phyloP scores from a whole-genome alignment of 2,888 invertebrate genomes.

The Heliconius hortense region DNA sequence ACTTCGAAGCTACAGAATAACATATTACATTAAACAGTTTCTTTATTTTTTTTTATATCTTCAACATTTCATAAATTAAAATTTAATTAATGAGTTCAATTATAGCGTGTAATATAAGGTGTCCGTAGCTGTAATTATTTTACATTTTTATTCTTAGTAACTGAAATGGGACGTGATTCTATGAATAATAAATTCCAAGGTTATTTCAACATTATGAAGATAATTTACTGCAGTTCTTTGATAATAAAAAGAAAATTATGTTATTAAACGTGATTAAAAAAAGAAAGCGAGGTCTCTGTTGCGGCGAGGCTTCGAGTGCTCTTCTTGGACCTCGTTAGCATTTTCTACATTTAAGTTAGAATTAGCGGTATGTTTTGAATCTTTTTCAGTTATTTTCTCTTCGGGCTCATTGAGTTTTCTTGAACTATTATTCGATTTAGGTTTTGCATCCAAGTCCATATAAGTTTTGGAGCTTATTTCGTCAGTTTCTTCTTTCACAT shows the following conservation, averaged over 20 bases:
- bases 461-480: slow-evolving; percentile 47
- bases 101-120: neutral
- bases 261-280: slow-evolving; percentile 22
- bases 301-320: slow-evolving; percentile 13
- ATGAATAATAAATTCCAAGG: slow-evolving; percentile 8
- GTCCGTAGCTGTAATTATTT: slow-evolving; percentile 2
- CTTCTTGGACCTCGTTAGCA: slow-evolving; percentile 18
- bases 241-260: slow-evolving; percentile 21
- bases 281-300: slow-evolving; percentile 27
- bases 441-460: slow-evolving; percentile 49
- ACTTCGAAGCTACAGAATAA: too few relatives aligned
- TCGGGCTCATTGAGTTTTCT: slow-evolving; percentile 11
- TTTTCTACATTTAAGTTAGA: slow-evolving; percentile 23
- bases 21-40: neutral
- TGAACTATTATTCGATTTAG: slow-evolving; percentile 47
- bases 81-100: neutral
- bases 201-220: slow-evolving; percentile 11
- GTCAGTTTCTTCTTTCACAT: slow-evolving; percentile 50
- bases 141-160: slow-evolving; percentile 5
- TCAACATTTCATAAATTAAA: too few relatives aligned
- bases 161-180: slow-evolving; percentile 6
- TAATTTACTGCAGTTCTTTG: slow-evolving; percentile 21
- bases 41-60: neutral
- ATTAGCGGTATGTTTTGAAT: slow-evolving; percentile 10
- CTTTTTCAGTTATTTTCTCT: slow-evolving; percentile 13